Percentiles rank a stretch among this genome's conserved stretches.
These are phyloP conservation scores for Cassiopea xamachana DNA, from an alignment of 30 jellyfish, hydroid and myxozoan genomes.

Conservation along the genomic window DNA sequence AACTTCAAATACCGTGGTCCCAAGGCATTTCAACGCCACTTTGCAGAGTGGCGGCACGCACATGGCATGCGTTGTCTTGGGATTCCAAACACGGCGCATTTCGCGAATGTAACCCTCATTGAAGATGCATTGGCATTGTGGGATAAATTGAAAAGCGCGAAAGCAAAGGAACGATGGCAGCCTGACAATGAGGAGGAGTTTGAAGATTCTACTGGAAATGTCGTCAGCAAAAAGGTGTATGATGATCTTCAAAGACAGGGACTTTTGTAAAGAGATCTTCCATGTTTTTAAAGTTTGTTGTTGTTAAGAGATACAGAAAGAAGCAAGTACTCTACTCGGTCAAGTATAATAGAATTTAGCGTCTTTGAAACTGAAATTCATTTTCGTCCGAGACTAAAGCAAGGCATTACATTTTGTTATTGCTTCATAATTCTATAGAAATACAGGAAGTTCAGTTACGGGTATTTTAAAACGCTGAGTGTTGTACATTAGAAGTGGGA, in stretches of 20 bases:
- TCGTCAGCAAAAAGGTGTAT: conserved; percentile 87
- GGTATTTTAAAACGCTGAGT: too few species aligned
- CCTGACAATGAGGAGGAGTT: conserved; percentile 97
- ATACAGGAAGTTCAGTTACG: too few species aligned
- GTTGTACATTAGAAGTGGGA: too few species aligned
- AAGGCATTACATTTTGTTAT: too few species aligned
- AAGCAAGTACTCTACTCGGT: too few species aligned
- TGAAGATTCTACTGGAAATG: conserved; percentile 96
- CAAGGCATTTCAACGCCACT: conserved; percentile 97
- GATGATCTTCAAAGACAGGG: conserved; percentile 96
- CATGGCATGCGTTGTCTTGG: conserved; percentile 98
- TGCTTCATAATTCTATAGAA: too few species aligned
- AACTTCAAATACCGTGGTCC: conserved; percentile 98
- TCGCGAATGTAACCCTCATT: conserved; percentile 91
- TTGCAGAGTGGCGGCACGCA: conserved; percentile 99
- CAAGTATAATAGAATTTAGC: too few species aligned
- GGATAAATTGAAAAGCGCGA: conserved; percentile 85
- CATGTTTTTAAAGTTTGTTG: background rate
- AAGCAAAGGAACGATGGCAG: conserved; percentile 92
- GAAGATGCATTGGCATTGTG: conserved; percentile 94
- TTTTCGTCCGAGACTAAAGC: too few species aligned
- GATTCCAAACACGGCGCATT: conserved; percentile 97
- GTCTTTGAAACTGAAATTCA: too few species aligned
- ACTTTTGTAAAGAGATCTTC: conserved; percentile 61
- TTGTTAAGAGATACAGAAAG: background rate